These are phyloP conservation scores for Neomorphus geoffroyi DNA, from an alignment of 2,797 vertebrate species.

Conservation along the genomic window DNA sequence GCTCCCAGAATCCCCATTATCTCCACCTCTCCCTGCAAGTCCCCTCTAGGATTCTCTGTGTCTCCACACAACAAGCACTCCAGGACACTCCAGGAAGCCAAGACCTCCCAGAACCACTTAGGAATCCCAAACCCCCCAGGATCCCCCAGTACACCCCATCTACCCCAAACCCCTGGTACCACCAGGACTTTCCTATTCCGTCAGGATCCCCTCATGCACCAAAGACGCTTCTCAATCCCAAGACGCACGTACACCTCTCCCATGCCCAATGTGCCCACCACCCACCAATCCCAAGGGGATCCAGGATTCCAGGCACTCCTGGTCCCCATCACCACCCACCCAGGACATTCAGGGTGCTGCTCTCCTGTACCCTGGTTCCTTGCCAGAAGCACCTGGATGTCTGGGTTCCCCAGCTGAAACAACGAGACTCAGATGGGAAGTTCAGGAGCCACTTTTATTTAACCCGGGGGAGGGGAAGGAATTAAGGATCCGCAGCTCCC, in stretches of 20 bases:
- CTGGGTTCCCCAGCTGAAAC: background rate
- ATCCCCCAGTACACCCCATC: accelerated
- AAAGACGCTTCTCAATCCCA: background rate
- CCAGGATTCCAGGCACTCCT: background rate
- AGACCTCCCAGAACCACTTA: background rate
- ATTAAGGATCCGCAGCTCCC: background rate
- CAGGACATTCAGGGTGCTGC: background rate
- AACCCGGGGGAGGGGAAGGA: background rate
- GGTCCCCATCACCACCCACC: background rate
- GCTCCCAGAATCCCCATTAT: background rate
- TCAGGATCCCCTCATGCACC: background rate
- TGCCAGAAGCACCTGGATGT: background rate
- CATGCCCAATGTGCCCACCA: background rate
- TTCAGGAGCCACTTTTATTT: slow-evolving; percentile 52
- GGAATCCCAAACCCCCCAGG: background rate
- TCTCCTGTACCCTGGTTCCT: background rate
- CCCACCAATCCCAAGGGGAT: background rate
- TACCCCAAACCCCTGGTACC: background rate
- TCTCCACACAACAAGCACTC: background rate
- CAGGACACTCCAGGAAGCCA: background rate
- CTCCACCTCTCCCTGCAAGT: background rate
- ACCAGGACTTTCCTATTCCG: background rate
- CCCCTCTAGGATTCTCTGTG: background rate
- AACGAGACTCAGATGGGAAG: background rate
- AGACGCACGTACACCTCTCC: background rate